Evolutionary conservation across 2,113 vertebrate genomes (phyloP).

Genomic region (Ageneiosus marmoratus): DNA sequence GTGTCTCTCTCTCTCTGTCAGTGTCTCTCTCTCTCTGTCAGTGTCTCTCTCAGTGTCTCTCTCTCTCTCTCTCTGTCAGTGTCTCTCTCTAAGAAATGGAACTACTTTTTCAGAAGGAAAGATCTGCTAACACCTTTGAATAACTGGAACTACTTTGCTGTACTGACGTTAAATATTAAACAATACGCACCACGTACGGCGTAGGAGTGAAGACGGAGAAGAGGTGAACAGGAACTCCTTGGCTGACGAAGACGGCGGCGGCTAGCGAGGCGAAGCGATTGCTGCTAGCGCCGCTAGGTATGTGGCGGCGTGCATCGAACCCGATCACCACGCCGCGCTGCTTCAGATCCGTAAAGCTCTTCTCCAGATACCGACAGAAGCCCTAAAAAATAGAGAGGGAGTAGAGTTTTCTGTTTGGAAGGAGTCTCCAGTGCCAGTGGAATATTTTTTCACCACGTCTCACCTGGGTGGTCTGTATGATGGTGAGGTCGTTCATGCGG

Average conservation of each 20-base stretch:
- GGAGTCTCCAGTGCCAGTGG: too few species aligned
- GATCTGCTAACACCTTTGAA: too few species aligned
- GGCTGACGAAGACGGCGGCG: conserved; percentile 84
- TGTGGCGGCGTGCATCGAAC: conserved; percentile 88
- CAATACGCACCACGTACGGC: conserved; percentile 89
- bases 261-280: conserved; percentile 87
- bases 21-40: too few species aligned
- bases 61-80: too few species aligned
- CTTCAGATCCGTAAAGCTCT: conserved; percentile 82
- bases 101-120: too few species aligned
- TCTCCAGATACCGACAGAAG: conserved; percentile 89
- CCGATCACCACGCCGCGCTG: conserved; percentile 89
- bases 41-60: too few species aligned
- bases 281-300: conserved; percentile 85
- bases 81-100: too few species aligned
- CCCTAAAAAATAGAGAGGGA: conserved; percentile 72
- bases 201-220: conserved; percentile 91
- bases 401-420: too few species aligned
- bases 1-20: too few species aligned
- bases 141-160: too few species aligned
- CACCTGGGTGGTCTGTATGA: conserved; percentile 93
- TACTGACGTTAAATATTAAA: too few species aligned
- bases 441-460: not conserved
- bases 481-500: conserved; percentile 92
- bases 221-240: conserved; percentile 85